Percentiles rank a stretch among this genome's conserved stretches.
Evolutionary conservation across 2,797 vertebrate species (phyloP).

Genomic region (Eulemur mongoz): DNA sequence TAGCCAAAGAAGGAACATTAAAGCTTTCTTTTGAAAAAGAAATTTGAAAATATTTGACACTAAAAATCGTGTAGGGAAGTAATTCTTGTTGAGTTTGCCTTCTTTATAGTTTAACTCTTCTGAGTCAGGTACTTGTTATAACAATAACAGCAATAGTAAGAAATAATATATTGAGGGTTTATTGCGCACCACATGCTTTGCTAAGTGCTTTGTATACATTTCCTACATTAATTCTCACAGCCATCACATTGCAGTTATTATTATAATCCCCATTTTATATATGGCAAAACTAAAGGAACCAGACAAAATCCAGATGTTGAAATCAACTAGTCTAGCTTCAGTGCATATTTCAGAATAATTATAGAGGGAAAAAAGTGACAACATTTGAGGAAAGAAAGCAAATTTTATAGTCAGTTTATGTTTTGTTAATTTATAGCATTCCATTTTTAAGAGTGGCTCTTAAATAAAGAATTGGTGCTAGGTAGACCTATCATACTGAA

Average conservation of each 20-base stretch:
- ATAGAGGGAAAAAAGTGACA: background rate
- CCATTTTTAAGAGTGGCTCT: background rate
- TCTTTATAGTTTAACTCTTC: background rate
- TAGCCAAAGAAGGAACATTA: background rate
- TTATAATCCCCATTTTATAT: background rate
- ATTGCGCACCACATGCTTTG: background rate
- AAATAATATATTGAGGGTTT: background rate
- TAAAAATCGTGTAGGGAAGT: background rate
- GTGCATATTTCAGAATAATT: conserved; percentile 28
- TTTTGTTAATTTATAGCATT: background rate
- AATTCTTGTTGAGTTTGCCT: background rate
- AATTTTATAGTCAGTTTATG: background rate
- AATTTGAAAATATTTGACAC: conserved; percentile 16
- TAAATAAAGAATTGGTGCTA: background rate
- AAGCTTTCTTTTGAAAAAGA: background rate
- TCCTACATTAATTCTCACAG: background rate
- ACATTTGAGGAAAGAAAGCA: background rate
- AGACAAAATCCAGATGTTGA: background rate
- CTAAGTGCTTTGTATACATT: background rate
- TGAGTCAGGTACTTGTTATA: background rate
- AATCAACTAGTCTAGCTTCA: background rate
- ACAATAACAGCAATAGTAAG: background rate
- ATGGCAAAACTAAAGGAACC: background rate
- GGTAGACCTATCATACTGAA: background rate
- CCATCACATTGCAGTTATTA: background rate